These are phyloP conservation scores for Microtus montanus DNA, from an alignment of 2,113 vertebrate species.

Conservation along the genomic window DNA sequence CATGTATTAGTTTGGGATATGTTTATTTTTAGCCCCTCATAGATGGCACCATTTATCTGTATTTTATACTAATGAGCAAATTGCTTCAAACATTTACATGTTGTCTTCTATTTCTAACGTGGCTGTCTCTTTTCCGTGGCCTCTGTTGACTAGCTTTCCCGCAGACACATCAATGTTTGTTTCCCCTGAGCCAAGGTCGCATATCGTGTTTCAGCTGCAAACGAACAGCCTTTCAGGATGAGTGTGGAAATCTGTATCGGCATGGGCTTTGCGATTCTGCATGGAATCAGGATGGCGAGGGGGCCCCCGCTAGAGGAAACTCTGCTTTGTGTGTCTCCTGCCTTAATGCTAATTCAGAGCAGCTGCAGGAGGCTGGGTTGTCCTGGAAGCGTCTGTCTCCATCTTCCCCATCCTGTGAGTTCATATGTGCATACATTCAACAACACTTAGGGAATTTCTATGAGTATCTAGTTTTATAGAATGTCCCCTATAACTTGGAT, in stretches of 20 bases:
- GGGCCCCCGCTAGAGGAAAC: slow-evolving; percentile 46
- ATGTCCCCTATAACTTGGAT: not conserved
- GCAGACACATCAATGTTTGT: slow-evolving; percentile 40
- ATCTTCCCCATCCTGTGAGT: not conserved
- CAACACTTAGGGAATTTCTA: slow-evolving; percentile 35
- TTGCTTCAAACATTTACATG: slow-evolving; percentile 34
- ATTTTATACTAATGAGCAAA: slow-evolving; percentile 12
- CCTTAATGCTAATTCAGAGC: slow-evolving; percentile 69
- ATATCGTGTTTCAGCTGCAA: slow-evolving; percentile 66
- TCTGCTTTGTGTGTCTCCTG: slow-evolving; percentile 15
- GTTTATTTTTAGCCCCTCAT: slow-evolving; percentile 14
- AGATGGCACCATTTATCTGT: slow-evolving; percentile 47
- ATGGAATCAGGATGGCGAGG: slow-evolving; percentile 36
- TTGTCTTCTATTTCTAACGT: slow-evolving; percentile 49
- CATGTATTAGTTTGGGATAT: slow-evolving; percentile 29
- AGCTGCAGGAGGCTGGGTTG: slow-evolving; percentile 37
- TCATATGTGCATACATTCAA: not conserved
- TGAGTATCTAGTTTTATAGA: slow-evolving; percentile 30
- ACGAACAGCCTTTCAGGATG: slow-evolving; percentile 69
- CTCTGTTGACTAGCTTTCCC: slow-evolving; percentile 62
- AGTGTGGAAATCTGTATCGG: slow-evolving; percentile 60
- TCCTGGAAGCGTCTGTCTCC: slow-evolving; percentile 10
- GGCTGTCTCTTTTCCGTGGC: not conserved
- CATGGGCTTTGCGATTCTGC: slow-evolving; percentile 49
- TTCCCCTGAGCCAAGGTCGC: slow-evolving; percentile 45